Evolutionary conservation across 2,113 vertebrate genomes (phyloP).

Genomic region (Uria aalge): DNA sequence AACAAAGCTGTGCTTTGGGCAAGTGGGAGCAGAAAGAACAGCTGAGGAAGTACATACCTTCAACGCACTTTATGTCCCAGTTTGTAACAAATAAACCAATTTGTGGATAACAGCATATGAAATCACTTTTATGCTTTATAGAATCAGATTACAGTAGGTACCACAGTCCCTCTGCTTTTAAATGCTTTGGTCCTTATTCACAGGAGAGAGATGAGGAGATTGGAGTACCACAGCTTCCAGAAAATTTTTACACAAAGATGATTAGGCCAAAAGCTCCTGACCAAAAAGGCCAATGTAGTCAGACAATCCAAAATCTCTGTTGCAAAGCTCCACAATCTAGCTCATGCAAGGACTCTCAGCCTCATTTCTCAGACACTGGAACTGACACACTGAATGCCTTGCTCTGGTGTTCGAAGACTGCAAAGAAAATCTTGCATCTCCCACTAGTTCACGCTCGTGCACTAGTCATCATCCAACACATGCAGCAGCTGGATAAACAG

Average conservation of each 20-base stretch:
- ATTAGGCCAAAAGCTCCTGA: not conserved
- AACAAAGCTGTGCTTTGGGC: not conserved
- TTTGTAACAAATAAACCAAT: not conserved
- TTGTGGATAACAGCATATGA: not conserved
- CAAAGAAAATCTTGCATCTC: not conserved
- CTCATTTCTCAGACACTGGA: not conserved
- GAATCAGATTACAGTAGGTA: not conserved
- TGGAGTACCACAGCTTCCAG: not conserved
- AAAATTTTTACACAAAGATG: not conserved
- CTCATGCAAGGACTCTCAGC: not conserved
- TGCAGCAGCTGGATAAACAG: constrained; percentile 32
- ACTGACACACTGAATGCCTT: not conserved
- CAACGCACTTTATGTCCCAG: not conserved
- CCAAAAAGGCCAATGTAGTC: not conserved
- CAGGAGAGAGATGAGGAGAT: not conserved
- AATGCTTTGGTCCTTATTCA: not conserved
- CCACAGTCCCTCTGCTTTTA: not conserved
- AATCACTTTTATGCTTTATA: not conserved
- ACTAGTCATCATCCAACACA: not conserved
- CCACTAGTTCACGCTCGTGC: not conserved
- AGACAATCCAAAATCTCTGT: not conserved
- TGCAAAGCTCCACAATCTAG: not conserved
- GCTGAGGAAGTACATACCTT: not conserved
- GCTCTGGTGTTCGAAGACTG: not conserved
- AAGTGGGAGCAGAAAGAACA: not conserved